Conservation (phyloP, 1,140 invertebrate genomes). For the Drosophila ironensis region DNA sequence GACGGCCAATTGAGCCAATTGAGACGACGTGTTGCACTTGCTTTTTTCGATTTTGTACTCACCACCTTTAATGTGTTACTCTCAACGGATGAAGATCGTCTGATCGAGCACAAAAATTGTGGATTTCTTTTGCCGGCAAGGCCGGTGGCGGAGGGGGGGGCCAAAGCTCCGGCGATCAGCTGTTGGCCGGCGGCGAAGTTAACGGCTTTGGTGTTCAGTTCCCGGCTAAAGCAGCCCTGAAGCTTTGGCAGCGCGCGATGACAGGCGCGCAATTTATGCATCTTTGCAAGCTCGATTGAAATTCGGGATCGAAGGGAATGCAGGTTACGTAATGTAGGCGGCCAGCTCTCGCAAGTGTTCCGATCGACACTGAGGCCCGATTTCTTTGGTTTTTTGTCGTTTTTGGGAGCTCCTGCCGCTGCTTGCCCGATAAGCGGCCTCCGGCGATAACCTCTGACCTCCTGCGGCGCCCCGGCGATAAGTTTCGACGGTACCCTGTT, state of each 20-base stretch:
- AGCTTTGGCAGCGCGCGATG: slow-evolving; percentile 40
- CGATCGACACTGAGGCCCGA: slow-evolving; percentile 4
- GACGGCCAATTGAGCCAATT: too few relatives aligned
- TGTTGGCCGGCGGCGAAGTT: slow-evolving; percentile 5
- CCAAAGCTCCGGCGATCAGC: slow-evolving; percentile 16
- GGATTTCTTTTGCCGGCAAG: slow-evolving; percentile 3
- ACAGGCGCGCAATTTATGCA: slow-evolving; percentile 17
- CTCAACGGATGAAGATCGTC: slow-evolving; percentile 27
- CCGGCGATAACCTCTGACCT: slow-evolving; percentile 6
- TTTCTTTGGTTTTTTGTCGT: too few relatives aligned
- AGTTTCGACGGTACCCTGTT: too few relatives aligned
- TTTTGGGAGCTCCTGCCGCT: too few relatives aligned
- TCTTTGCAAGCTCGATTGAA: not conserved
- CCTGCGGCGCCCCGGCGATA: too few relatives aligned
- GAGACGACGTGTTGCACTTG: too few relatives aligned
- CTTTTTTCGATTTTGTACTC: not conserved
- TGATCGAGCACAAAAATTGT: slow-evolving; percentile 24
- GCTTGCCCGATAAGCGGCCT: not conserved
- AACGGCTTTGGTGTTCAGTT: slow-evolving; percentile 30
- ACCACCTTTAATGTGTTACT: slow-evolving; percentile 9
- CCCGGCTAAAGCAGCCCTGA: slow-evolving; percentile 14
- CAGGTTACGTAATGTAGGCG: too few relatives aligned
- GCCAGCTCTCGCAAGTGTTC: not conserved
- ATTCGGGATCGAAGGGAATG: too few relatives aligned
- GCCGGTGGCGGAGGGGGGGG: slow-evolving; percentile 12